These are phyloP conservation scores for Ostrea denselamellosa DNA, from an alignment of 1,140 invertebrate species.

Conservation along the genomic window DNA sequence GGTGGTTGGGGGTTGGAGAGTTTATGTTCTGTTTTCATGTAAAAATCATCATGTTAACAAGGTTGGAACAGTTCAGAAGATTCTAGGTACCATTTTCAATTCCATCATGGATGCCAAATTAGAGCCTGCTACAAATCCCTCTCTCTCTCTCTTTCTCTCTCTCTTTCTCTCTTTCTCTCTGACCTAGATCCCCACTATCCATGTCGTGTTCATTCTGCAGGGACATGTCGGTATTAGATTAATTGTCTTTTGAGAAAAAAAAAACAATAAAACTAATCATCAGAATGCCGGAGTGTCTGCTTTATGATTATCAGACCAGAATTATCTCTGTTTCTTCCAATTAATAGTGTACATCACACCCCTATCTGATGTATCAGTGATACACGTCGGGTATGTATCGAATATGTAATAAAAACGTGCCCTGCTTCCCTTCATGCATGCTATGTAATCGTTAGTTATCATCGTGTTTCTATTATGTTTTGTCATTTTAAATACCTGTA, in stretches of 20 bases:
- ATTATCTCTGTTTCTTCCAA: conserved; percentile 5
- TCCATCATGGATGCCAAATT: too few relatives aligned
- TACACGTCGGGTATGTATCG: conserved; percentile 1
- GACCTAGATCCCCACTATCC: neutral
- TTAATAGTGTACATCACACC: neutral
- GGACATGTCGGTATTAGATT: neutral
- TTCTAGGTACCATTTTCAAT: too few relatives aligned
- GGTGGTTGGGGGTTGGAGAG: too few relatives aligned
- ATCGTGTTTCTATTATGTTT: conserved; percentile 31
- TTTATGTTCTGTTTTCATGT: too few relatives aligned
- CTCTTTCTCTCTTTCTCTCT: conserved; percentile 28
- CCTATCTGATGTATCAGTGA: neutral
- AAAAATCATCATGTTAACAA: too few relatives aligned
- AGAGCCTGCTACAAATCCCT: neutral
- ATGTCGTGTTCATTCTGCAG: neutral
- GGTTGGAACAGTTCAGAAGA: too few relatives aligned
- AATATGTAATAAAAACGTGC: neutral
- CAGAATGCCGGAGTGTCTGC: neutral
- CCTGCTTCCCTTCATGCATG: neutral
- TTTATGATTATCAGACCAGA: conserved; percentile 6
- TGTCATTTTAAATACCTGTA: conserved; percentile 34
- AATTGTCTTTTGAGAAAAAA: neutral
- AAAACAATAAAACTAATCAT: neutral
- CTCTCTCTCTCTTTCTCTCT: conserved; percentile 26
- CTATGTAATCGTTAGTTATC: neutral